phyloP scores from a whole-genome alignment of 2,113 vertebrate genomes.

The Struthidea cinerea region DNA sequence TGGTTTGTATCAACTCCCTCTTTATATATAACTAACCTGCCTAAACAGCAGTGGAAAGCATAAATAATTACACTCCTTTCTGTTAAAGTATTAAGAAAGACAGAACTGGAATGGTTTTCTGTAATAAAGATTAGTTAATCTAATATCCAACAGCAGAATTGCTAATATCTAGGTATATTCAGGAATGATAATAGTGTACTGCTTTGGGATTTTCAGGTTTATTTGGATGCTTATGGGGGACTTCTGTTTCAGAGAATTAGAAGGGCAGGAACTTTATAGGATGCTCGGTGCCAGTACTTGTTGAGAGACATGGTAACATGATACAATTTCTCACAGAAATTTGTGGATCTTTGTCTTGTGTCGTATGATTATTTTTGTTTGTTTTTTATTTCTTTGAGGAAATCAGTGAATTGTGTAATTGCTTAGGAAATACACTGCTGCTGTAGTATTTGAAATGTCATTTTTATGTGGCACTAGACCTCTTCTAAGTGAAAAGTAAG shows the following conservation, averaged over 20 bases:
- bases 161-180: background rate
- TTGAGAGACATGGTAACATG: background rate
- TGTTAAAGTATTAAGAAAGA: background rate
- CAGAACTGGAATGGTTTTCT: background rate
- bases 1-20: background rate
- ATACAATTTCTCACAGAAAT: background rate
- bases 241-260: background rate
- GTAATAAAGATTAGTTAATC: background rate
- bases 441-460: background rate
- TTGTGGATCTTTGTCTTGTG: background rate
- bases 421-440: background rate
- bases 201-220: background rate
- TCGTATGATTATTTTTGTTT: background rate
- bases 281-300: background rate
- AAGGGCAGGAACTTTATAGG: background rate
- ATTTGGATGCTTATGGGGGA: background rate
- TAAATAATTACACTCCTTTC: background rate
- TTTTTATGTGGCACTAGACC: background rate
- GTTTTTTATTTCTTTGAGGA: background rate
- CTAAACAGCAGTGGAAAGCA: background rate
- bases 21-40: background rate
- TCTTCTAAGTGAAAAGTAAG: background rate
- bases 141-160: background rate
- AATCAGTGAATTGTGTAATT: background rate
- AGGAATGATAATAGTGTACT: background rate